Evolutionary conservation across 2,113 vertebrate species (phyloP).

Genomic region (Erinaceus europaeus): DNA sequence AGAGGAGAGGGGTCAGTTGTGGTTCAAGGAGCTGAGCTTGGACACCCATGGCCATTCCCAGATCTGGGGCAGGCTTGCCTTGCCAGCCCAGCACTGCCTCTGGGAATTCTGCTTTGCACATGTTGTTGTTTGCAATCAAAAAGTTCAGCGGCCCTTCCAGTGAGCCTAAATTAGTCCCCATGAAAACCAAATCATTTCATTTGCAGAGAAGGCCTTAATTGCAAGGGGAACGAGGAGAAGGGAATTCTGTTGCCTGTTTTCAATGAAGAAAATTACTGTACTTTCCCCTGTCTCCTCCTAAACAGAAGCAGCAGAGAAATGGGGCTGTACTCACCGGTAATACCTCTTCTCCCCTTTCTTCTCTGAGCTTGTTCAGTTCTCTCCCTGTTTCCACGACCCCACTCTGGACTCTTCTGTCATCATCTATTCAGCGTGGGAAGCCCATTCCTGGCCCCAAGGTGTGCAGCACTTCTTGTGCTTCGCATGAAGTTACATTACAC

Average conservation of each 20-base stretch:
- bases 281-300: constrained; percentile 59
- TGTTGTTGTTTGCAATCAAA: constrained; percentile 61
- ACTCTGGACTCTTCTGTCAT: no score
- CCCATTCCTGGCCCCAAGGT: background rate
- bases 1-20: no score
- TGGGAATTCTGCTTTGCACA: constrained; percentile 9
- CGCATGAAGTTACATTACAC: background rate
- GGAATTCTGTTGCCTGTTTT: constrained; percentile 76
- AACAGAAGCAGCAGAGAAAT: constrained; percentile 39
- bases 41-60: background rate
- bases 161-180: constrained; percentile 68
- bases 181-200: constrained; percentile 74
- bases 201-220: constrained; percentile 76
- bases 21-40: no score
- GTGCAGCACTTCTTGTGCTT: background rate
- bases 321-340: background rate
- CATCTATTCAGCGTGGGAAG: no score
- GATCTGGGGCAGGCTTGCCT: background rate
- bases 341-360: background rate
- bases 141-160: constrained; percentile 71
- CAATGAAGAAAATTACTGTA: constrained; percentile 75
- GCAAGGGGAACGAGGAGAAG: constrained; percentile 70
- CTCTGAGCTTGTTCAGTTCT: background rate
- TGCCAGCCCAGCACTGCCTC: background rate
- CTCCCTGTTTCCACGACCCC: rapidly evolving